Percentiles rank a stretch among this genome's conserved stretches.
Evolutionary conservation across 2,888 invertebrate genomes (phyloP).

Genomic region (Asteroscopus sphinx): DNA sequence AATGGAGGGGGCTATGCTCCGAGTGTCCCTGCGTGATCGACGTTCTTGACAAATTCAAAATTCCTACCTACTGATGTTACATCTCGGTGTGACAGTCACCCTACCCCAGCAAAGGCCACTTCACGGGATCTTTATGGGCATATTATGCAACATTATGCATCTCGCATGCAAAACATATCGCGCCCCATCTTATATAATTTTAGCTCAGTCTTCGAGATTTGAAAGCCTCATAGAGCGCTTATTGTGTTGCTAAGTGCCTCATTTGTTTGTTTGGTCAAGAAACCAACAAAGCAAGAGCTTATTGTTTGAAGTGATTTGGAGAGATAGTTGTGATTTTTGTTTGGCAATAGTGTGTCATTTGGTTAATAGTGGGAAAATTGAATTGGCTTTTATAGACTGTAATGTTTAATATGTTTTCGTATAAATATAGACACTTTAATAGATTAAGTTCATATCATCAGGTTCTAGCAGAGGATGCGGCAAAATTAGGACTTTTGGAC

Average conservation of each 20-base stretch:
- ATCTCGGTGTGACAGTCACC: constrained; percentile 52
- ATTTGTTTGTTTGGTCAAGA: constrained; percentile 6
- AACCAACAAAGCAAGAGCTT: no score
- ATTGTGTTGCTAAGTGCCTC: constrained; percentile 20
- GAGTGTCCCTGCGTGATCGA: no score
- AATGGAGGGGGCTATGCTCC: no score
- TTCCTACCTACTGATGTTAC: constrained; percentile 26
- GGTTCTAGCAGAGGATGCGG: no score
- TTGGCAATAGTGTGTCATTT: not conserved
- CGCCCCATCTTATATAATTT: constrained; percentile 66
- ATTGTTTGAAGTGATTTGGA: constrained; percentile 7
- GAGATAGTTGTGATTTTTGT: not conserved
- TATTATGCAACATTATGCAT: constrained; percentile 81
- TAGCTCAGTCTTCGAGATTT: constrained; percentile 56
- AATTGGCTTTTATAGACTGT: no score
- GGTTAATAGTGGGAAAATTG: no score
- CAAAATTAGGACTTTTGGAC: no score
- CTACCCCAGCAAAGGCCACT: constrained; percentile 65
- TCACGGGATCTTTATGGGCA: constrained; percentile 73
- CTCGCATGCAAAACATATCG: constrained; percentile 75
- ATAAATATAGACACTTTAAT: no score
- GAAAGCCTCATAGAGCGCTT: constrained; percentile 24
- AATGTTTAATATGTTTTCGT: no score
- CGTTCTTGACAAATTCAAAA: no score
- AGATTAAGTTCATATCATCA: no score